These are phyloP conservation scores for Podargus strigoides DNA, from an alignment of 2,797 vertebrate species.

Conservation along the genomic window DNA sequence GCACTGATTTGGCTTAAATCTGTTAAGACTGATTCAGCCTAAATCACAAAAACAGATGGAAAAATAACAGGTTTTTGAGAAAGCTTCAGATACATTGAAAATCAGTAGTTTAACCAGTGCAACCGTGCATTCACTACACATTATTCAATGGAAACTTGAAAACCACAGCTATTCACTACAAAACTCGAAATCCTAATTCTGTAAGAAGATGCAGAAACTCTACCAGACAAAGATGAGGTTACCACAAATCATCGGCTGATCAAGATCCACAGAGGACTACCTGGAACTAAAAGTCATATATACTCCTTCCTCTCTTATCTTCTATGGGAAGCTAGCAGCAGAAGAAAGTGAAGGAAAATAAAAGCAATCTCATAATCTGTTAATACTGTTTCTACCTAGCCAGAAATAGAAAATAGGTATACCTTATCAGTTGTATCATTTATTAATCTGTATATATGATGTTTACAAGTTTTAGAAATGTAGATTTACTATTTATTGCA, in stretches of 20 bases:
- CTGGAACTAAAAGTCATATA: conserved; percentile 48
- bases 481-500: neutral
- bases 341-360: conserved; percentile 29
- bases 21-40: neutral
- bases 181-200: conserved; percentile 18
- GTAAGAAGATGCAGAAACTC: conserved; percentile 30
- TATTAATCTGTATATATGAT: neutral
- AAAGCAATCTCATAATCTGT: neutral
- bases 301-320: conserved; percentile 42
- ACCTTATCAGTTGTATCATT: neutral
- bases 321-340: conserved; percentile 16
- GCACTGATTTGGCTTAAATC: neutral
- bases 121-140: neutral
- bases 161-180: neutral
- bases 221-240: neutral
- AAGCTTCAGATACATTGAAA: neutral
- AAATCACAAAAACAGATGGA: neutral
- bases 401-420: neutral
- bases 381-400: neutral
- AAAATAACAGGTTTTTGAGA: neutral
- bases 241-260: conserved; percentile 23
- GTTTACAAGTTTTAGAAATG: neutral
- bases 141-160: neutral
- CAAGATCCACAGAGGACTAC: conserved; percentile 27
- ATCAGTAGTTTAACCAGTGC: conserved; percentile 32